These are phyloP conservation scores for Turritopsis rubra DNA, from an alignment of 30 jellyfish, hydroid and myxozoan species.

Conservation along the genomic window DNA sequence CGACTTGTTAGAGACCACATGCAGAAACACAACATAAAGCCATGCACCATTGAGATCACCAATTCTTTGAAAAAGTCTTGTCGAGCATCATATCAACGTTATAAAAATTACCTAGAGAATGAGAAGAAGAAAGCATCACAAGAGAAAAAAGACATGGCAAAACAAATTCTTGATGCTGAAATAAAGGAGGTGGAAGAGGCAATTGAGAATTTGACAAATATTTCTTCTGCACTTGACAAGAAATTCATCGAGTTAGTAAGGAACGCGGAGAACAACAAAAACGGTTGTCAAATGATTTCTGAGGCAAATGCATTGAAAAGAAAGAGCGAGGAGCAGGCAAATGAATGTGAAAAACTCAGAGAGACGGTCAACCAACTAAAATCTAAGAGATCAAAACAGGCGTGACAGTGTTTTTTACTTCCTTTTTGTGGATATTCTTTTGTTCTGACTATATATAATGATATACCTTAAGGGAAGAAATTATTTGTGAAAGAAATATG, in stretches of 20 bases:
- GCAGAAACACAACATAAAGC: too few species aligned
- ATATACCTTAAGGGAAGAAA: background rate
- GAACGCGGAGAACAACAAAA: background rate
- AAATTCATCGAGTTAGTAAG: background rate
- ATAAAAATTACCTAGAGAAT: background rate
- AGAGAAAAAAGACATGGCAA: background rate
- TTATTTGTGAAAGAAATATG: background rate
- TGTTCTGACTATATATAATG: background rate
- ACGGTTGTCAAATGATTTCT: background rate
- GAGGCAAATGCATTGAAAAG: conserved; percentile 1
- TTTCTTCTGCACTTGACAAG: background rate
- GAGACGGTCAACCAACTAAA: too few species aligned
- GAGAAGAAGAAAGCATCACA: too few species aligned
- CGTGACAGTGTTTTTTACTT: background rate
- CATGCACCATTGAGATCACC: background rate
- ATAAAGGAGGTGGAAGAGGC: background rate
- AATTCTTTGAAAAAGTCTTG: background rate
- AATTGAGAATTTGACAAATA: background rate
- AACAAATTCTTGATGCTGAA: background rate
- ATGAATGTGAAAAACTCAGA: too few species aligned
- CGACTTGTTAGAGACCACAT: too few species aligned
- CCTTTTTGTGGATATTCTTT: background rate
- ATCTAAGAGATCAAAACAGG: too few species aligned
- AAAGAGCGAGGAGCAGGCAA: background rate
- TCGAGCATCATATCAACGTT: background rate